Evolutionary conservation across 2,888 invertebrate genomes (phyloP).

Genomic region (Habroteleia sp.): DNA sequence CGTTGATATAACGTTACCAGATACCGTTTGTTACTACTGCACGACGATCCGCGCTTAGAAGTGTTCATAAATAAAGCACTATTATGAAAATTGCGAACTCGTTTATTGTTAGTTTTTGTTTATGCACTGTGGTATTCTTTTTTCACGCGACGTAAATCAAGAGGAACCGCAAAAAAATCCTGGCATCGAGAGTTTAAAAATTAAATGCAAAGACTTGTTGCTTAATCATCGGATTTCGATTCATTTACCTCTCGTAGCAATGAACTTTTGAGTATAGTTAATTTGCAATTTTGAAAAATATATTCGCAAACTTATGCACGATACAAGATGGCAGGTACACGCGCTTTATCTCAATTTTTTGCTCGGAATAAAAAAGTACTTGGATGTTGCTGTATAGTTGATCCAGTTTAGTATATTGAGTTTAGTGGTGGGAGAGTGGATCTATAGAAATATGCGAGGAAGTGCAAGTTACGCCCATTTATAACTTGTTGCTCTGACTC

Average conservation of each 20-base stretch:
- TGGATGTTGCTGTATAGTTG: no score
- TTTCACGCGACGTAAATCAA: conserved; percentile 11
- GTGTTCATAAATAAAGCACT: conserved; percentile 49
- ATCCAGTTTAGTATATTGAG: no score
- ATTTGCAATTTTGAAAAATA: no score
- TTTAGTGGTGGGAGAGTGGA: conserved; percentile 29
- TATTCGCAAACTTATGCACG: no score
- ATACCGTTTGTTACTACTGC: conserved; percentile 52
- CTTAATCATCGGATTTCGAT: no score
- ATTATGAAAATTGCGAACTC: conserved; percentile 42
- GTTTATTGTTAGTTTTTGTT: conserved; percentile 24
- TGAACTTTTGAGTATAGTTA: no score
- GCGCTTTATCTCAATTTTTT: no score
- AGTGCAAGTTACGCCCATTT: conserved; percentile 40
- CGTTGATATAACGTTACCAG: conserved; percentile 54
- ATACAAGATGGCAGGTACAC: no score
- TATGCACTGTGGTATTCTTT: neutral
- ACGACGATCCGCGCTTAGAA: conserved; percentile 39
- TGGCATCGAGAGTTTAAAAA: neutral
- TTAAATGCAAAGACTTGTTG: conserved; percentile 2
- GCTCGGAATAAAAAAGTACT: no score
- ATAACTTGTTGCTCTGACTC: conserved; percentile 21
- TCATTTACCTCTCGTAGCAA: no score
- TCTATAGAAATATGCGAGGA: conserved; percentile 39
- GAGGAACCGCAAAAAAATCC: conserved; percentile 24